Evolutionary conservation across 2,888 invertebrate genomes (phyloP).

Genomic region (Agriopis leucophaearia): DNA sequence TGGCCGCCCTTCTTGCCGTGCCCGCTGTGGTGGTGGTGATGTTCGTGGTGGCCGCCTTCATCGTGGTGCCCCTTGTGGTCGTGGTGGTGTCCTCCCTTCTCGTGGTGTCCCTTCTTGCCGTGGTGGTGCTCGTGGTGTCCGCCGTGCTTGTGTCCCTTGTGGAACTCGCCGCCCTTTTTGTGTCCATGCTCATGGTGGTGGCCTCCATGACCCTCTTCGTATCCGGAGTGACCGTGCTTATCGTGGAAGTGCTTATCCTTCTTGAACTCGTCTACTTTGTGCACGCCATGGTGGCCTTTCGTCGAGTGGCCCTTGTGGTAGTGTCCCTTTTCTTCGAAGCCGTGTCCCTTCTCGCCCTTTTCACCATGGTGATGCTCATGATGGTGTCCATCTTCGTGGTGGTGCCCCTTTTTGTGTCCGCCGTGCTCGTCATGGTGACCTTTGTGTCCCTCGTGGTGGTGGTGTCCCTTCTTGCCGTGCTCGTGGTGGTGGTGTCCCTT

Average conservation of each 20-base stretch:
- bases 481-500: conserved; percentile 89
- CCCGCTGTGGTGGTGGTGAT: conserved; percentile 90
- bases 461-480: conserved; percentile 90
- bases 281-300: conserved; percentile 93
- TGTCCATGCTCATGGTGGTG: conserved; percentile 92
- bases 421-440: conserved; percentile 87
- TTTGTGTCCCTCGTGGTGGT: conserved; percentile 88
- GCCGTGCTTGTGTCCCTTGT: conserved; percentile 91
- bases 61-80: conserved; percentile 93
- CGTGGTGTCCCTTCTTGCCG: conserved; percentile 92
- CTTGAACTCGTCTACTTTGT: conserved; percentile 94
- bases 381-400: conserved; percentile 89
- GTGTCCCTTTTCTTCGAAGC: conserved; percentile 87
- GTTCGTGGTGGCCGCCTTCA: conserved; percentile 91
- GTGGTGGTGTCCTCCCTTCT: conserved; percentile 93
- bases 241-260: conserved; percentile 95
- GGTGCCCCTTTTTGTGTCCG: conserved; percentile 88
- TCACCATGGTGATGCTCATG: conserved; percentile 88
- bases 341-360: conserved; percentile 88
- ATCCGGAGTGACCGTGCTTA: conserved; percentile 92
- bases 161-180: conserved; percentile 93
- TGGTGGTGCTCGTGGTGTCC: conserved; percentile 92
- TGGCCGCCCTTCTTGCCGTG: conserved; percentile 93
- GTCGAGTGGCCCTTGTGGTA: conserved; percentile 94
- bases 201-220: conserved; percentile 92